Percentiles rank a stretch among this genome's conserved stretches.
Evolutionary conservation across 2,888 invertebrate species (phyloP).

Genomic region (Elmis aenea): DNA sequence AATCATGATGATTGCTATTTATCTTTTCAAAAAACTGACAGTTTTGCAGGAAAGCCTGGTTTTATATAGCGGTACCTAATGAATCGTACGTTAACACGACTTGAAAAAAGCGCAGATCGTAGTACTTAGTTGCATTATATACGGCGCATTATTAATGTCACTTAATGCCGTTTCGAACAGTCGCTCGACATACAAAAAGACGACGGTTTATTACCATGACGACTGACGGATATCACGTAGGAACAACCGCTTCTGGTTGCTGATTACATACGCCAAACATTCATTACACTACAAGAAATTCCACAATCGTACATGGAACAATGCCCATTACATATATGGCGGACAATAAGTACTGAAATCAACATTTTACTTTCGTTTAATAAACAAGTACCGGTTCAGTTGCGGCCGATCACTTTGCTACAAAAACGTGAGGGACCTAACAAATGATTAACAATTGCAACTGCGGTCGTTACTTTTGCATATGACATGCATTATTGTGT

Average conservation of each 20-base stretch:
- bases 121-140: conserved; percentile 9
- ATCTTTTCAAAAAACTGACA: too few relatives aligned
- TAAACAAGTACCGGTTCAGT: too few relatives aligned
- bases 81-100: too few relatives aligned
- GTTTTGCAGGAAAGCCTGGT: too few relatives aligned
- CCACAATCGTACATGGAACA: conserved; percentile 10
- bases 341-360: conserved; percentile 9
- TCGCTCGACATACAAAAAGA: conserved; percentile 14
- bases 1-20: too few relatives aligned
- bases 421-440: too few relatives aligned
- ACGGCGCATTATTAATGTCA: conserved; percentile 16
- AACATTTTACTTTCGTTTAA: conserved; percentile 8
- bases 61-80: too few relatives aligned
- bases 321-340: conserved; percentile 8
- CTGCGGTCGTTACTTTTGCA: too few relatives aligned
- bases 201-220: conserved; percentile 14
- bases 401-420: too few relatives aligned
- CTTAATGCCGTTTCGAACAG: conserved; percentile 10
- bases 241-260: conserved; percentile 16
- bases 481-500: too few relatives aligned
- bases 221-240: conserved; percentile 12
- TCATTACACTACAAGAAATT: conserved; percentile 9
- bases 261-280: conserved; percentile 8
- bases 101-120: conserved; percentile 10
- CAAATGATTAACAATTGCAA: too few relatives aligned